phyloP scores from a whole-genome alignment of 2,113 vertebrate genomes.

The Atrichornis clamosus region DNA sequence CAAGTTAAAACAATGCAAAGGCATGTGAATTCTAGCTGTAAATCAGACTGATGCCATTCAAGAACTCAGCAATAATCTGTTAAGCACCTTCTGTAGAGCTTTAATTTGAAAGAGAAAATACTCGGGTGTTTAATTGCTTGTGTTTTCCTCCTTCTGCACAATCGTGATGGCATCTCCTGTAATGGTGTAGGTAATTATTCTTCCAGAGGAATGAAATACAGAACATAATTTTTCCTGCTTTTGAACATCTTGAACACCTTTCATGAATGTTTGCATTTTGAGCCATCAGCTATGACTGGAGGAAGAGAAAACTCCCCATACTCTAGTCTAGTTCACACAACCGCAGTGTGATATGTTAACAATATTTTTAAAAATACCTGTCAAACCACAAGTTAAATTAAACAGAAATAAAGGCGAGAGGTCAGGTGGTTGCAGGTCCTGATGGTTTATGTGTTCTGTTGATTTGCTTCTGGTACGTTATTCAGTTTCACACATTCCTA shows the following conservation, averaged over 20 bases:
- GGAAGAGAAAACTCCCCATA: background rate
- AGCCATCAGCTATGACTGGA: background rate
- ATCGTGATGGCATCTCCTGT: background rate
- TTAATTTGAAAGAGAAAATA: background rate
- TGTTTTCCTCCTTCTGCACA: background rate
- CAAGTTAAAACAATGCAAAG: background rate
- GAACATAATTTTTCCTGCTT: background rate
- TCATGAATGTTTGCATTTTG: background rate
- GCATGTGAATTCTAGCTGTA: background rate
- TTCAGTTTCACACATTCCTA: background rate
- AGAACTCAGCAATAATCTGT: background rate
- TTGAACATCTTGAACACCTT: background rate
- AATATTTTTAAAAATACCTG: background rate
- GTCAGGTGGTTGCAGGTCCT: background rate
- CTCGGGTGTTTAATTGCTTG: background rate
- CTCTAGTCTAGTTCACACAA: background rate
- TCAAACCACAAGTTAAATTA: background rate
- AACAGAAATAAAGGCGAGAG: background rate
- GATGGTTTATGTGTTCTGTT: background rate
- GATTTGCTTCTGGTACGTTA: background rate
- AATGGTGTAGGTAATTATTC: background rate
- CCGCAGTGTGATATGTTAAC: background rate
- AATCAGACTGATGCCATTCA: background rate
- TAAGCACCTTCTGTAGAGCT: background rate
- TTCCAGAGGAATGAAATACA: background rate